A percentile compares a stretch with the other conserved stretches of the same genome.
Conservation (phyloP, 2,888 invertebrate species). For the Latheticus oryzae region DNA sequence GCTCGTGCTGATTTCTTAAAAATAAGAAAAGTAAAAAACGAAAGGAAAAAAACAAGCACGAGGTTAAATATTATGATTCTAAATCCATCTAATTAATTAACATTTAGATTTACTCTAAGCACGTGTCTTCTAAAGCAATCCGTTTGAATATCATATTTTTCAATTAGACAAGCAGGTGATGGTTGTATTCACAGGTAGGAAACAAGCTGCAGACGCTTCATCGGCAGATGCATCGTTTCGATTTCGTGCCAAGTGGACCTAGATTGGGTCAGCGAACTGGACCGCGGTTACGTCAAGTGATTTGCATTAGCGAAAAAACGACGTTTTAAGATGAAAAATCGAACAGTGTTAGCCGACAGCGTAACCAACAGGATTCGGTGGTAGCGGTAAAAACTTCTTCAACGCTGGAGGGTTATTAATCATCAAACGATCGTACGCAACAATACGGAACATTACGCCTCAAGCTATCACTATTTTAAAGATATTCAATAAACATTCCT, state of each 20-base stretch:
- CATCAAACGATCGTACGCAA: no score
- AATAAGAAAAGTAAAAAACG: background rate
- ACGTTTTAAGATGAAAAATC: background rate
- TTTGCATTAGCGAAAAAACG: constrained; percentile 8
- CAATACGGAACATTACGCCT: background rate
- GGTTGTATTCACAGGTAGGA: constrained; percentile 25
- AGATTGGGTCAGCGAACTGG: constrained; percentile 31
- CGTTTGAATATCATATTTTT: constrained; percentile 9
- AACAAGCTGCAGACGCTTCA: constrained; percentile 34
- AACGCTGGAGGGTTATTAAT: no score
- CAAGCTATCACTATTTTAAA: background rate
- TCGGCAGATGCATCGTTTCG: constrained; percentile 32
- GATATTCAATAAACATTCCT: background rate
- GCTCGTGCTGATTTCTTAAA: constrained; percentile 33
- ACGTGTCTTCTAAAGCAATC: constrained; percentile 5
- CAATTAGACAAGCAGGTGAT: constrained; percentile 38
- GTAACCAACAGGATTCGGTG: no score
- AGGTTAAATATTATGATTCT: background rate
- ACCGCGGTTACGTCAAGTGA: constrained; percentile 18
- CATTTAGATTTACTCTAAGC: background rate
- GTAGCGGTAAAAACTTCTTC: no score
- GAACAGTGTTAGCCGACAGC: no score
- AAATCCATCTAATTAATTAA: constrained; percentile 11
- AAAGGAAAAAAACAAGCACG: background rate
- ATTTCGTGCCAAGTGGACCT: constrained; percentile 19